A percentile compares a stretch with the other conserved stretches of the same genome.
Conservation (phyloP, 2,113 vertebrate genomes). For the Megaleporinus macrocephalus region DNA sequence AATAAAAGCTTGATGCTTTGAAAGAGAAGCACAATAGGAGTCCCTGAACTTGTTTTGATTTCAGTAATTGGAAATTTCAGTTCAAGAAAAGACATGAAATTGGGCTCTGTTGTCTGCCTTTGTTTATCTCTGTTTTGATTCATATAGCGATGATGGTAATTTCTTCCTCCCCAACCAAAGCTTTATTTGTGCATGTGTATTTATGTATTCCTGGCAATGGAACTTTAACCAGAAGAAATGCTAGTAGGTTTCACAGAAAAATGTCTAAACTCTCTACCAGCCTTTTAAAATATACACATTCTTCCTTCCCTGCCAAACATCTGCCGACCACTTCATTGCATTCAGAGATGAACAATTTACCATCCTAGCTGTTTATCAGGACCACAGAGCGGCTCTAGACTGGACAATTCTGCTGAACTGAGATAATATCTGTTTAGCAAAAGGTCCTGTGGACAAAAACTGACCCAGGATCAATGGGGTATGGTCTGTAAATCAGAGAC, state of each 20-base stretch:
- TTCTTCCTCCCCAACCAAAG: neutral
- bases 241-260: neutral
- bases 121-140: conserved; percentile 16
- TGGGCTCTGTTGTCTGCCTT: neutral
- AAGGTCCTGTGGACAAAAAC: too few species aligned
- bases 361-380: too few species aligned
- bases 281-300: too few species aligned
- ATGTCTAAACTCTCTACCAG: neutral
- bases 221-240: neutral
- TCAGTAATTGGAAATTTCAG: conserved; percentile 17
- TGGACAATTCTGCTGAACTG: too few species aligned
- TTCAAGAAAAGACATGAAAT: conserved; percentile 3
- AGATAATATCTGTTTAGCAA: too few species aligned
- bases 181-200: neutral
- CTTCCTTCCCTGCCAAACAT: too few species aligned
- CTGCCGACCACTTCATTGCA: too few species aligned
- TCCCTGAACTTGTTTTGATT: conserved; percentile 14
- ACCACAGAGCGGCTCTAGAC: too few species aligned
- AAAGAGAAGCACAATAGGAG: conserved; percentile 3
- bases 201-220: neutral
- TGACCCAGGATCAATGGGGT: too few species aligned
- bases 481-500: too few species aligned
- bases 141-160: neutral
- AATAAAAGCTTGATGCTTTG: neutral
- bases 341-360: too few species aligned